Evolutionary conservation across 53 echinoderm and acorn worm species (phyloP).

Genomic region (Pentamera pediparva): DNA sequence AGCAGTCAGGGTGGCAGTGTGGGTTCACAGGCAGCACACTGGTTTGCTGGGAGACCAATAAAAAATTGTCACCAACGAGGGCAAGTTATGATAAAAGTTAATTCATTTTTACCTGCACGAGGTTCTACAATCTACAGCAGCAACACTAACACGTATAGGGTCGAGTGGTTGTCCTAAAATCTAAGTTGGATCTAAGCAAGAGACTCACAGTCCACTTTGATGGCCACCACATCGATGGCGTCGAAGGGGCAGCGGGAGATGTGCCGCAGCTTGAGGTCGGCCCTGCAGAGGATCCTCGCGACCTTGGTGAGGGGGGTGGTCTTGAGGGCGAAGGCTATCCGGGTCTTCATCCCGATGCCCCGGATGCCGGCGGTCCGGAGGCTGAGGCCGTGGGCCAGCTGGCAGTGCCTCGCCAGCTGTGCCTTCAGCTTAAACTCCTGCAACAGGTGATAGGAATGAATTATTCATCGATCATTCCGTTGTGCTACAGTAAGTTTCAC

Average conservation of each 20-base stretch:
- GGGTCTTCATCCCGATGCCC: conserved; percentile 80
- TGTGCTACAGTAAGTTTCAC: too few relatives aligned
- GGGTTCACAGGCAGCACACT: too few relatives aligned
- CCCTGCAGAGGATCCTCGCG: conserved; percentile 71
- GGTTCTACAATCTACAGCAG: background rate
- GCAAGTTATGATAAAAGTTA: background rate
- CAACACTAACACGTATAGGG: background rate
- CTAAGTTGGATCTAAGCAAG: background rate
- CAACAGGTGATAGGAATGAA: background rate
- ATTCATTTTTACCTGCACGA: background rate
- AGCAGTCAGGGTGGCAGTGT: too few relatives aligned
- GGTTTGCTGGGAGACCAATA: background rate
- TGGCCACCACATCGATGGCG: conserved; percentile 77
- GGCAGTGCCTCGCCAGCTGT: conserved; percentile 97
- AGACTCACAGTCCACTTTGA: conserved; percentile 92
- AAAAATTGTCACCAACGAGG: too few relatives aligned
- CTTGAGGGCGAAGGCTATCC: conserved; percentile 87
- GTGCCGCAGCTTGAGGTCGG: conserved; percentile 75
- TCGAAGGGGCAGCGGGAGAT: conserved; percentile 83
- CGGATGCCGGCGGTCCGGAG: conserved; percentile 79
- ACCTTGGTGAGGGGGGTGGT: conserved; percentile 90
- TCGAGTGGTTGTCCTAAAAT: background rate
- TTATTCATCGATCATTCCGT: too few relatives aligned
- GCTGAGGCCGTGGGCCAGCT: conserved; percentile 91
- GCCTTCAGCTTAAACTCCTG: conserved; percentile 98